Evolutionary conservation across 1,140 invertebrate genomes (phyloP).

Genomic region (Philotrypesis tridentata): DNA sequence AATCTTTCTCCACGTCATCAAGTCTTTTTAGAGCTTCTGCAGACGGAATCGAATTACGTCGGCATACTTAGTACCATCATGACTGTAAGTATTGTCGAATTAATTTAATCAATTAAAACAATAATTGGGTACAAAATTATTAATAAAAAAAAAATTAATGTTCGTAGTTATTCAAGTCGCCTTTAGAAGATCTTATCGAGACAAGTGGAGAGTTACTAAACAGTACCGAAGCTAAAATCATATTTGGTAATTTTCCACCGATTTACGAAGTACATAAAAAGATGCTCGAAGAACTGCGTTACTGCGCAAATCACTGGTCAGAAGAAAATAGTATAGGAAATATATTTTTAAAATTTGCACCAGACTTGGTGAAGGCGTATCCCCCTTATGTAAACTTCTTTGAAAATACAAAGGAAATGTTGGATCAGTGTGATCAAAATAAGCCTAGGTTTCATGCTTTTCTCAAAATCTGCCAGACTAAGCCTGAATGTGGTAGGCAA

Average conservation of each 20-base stretch:
- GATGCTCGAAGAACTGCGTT: slow-evolving; percentile 86
- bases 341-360: slow-evolving; percentile 88
- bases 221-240: slow-evolving; percentile 94
- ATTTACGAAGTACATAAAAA: slow-evolving; percentile 94
- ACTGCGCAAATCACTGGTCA: slow-evolving; percentile 83
- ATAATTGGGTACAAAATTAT: neutral
- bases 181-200: slow-evolving; percentile 88
- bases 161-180: slow-evolving; percentile 91
- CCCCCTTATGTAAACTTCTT: slow-evolving; percentile 98
- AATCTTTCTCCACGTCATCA: slow-evolving; percentile 86
- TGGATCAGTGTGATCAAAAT: slow-evolving; percentile 90
- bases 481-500: slow-evolving; percentile 95
- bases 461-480: slow-evolving; percentile 94
- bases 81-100: slow-evolving; percentile 76
- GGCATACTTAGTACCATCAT: slow-evolving; percentile 94
- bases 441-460: slow-evolving; percentile 98
- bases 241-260: slow-evolving; percentile 96
- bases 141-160: neutral
- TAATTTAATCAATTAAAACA: neutral
- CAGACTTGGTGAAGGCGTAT: slow-evolving; percentile 92
- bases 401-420: slow-evolving; percentile 95
- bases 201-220: slow-evolving; percentile 86
- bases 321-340: slow-evolving; percentile 91
- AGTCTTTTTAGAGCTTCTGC: slow-evolving; percentile 93
- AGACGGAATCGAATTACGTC: slow-evolving; percentile 98